Conservation (phyloP, 2,113 vertebrate genomes). For the Mystacornis crossleyi region DNA sequence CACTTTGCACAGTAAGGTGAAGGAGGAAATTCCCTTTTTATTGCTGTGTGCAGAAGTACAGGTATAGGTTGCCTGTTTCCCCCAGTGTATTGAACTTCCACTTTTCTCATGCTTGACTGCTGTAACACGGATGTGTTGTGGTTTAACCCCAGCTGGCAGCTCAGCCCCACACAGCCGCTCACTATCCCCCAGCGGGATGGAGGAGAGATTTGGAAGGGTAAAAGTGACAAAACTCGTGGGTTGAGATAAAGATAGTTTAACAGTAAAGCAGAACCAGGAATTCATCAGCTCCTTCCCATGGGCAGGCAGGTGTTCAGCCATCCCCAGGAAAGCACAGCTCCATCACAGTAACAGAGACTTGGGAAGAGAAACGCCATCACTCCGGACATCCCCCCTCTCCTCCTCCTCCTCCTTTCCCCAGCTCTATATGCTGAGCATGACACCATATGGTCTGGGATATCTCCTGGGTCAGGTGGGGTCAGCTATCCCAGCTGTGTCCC, state of each 20-base stretch:
- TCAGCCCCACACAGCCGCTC: not conserved
- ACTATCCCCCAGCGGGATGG: not conserved
- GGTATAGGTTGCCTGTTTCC: not conserved
- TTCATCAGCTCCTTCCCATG: not conserved
- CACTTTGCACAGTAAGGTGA: not conserved
- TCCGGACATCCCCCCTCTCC: accelerated
- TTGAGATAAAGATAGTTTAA: not conserved
- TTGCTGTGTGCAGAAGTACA: not conserved
- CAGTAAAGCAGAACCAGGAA: not conserved
- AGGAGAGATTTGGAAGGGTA: not conserved
- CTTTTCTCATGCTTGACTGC: not conserved
- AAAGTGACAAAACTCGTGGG: not conserved
- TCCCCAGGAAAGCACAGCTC: not conserved
- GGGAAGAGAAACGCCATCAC: not conserved
- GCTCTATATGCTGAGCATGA: not conserved
- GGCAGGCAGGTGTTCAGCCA: not conserved
- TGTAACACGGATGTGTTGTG: not conserved
- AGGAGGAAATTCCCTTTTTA: not conserved
- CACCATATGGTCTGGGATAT: not conserved
- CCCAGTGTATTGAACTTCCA: not conserved
- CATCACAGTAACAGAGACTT: not conserved
- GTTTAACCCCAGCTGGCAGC: not conserved
- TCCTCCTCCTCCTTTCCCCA: not conserved
- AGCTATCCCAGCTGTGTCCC: not conserved
- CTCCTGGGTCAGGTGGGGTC: not conserved